Conservation (phyloP, 2,797 vertebrate genomes). For the Hippopotamyrus pictus region DNA sequence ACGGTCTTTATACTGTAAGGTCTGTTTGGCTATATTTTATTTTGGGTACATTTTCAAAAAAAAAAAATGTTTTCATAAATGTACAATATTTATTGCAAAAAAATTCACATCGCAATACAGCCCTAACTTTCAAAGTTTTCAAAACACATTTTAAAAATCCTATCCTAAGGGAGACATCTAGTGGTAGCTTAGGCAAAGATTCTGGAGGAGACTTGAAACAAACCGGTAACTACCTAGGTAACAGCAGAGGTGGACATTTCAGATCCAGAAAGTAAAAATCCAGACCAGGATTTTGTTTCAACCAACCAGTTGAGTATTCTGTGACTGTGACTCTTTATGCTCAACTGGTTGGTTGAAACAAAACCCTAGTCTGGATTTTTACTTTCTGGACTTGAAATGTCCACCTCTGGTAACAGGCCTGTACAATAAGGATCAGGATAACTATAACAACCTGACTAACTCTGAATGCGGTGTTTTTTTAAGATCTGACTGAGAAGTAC, state of each 20-base stretch:
- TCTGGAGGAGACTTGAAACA: background rate
- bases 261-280: background rate
- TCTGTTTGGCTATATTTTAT: background rate
- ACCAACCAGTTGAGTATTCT: background rate
- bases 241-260: background rate
- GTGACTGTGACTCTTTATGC: background rate
- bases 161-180: constrained; percentile 28
- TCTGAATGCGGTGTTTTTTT: background rate
- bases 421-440: background rate
- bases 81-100: background rate
- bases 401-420: background rate
- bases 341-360: too few species aligned
- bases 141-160: background rate
- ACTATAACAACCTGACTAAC: background rate
- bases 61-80: background rate
- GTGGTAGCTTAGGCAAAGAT: constrained; percentile 2
- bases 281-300: background rate
- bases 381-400: background rate
- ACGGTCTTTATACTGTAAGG: background rate
- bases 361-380: too few species aligned
- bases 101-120: background rate
- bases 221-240: background rate
- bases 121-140: background rate
- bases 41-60: background rate
- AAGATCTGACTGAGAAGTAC: background rate